These are phyloP conservation scores for Lepidurus arcticus DNA, from an alignment of 1,140 invertebrate species.

Conservation along the genomic window DNA sequence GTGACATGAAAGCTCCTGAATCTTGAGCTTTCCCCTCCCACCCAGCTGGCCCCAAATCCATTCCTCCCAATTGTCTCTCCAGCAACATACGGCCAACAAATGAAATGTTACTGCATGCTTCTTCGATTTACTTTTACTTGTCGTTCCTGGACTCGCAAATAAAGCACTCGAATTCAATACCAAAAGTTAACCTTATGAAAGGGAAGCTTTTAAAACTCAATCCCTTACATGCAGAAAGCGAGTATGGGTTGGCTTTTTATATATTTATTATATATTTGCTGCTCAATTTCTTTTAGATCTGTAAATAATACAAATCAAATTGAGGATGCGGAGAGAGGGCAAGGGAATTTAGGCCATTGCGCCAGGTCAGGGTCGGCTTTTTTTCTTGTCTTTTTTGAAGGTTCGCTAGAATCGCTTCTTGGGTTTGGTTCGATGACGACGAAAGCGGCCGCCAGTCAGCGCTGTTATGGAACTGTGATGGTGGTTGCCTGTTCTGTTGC, in stretches of 20 bases:
- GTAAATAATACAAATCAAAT: not conserved
- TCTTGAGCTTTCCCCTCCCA: not conserved
- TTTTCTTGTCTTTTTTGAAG: not conserved
- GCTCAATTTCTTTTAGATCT: not conserved
- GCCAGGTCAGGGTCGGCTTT: not conserved
- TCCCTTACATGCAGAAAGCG: not conserved
- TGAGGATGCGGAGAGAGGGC: not conserved
- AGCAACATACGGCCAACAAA: too few species aligned
- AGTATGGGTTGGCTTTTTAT: not conserved
- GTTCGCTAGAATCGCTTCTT: not conserved
- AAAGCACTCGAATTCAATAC: too few species aligned
- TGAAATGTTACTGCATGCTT: too few species aligned
- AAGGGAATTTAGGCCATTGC: not conserved
- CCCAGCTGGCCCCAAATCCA: not conserved
- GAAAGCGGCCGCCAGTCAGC: not conserved
- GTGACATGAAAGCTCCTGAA: not conserved
- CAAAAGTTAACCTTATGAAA: too few species aligned
- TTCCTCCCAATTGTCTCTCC: not conserved
- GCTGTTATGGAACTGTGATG: conserved; percentile 18
- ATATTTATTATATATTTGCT: not conserved
- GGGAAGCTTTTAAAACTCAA: too few species aligned
- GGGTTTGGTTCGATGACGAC: not conserved
- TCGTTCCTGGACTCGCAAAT: too few species aligned
- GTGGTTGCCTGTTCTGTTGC: conserved; percentile 10
- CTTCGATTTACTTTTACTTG: too few species aligned